phyloP scores from a whole-genome alignment of 1,140 invertebrate species.

The Papilio xuthus region DNA sequence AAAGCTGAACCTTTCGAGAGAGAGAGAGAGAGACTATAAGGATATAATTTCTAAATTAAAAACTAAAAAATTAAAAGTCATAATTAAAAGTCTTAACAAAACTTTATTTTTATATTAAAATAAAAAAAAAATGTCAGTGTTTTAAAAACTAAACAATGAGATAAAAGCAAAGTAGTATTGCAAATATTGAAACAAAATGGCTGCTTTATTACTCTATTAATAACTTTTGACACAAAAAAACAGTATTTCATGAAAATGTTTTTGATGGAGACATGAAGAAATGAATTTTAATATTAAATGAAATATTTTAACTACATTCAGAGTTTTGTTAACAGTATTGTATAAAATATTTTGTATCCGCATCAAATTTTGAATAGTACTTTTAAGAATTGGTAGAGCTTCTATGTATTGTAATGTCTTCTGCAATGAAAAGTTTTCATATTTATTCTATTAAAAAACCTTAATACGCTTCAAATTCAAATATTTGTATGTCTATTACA shows the following conservation, averaged over 20 bases:
- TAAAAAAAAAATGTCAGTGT: neutral
- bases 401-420: neutral
- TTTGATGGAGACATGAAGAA: constrained; percentile 16
- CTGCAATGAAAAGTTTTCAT: neutral
- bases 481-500: no score
- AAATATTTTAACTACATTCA: constrained; percentile 15
- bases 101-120: neutral
- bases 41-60: no score
- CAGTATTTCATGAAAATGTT: constrained; percentile 11
- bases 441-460: no score
- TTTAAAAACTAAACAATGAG: neutral
- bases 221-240: constrained; percentile 10
- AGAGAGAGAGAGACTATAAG: no score
- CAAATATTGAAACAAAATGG: constrained; percentile 14
- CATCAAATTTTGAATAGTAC: neutral
- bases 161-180: constrained; percentile 6
- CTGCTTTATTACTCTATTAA: constrained; percentile 11
- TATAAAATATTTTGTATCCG: neutral
- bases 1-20: no score
- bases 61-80: no score
- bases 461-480: no score
- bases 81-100: neutral
- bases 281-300: neutral
- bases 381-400: neutral
- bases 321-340: constrained; percentile 5